Base-by-base conservation (phyloP, 2,113 vertebrate genomes). In the Cebus imitator region DNA sequence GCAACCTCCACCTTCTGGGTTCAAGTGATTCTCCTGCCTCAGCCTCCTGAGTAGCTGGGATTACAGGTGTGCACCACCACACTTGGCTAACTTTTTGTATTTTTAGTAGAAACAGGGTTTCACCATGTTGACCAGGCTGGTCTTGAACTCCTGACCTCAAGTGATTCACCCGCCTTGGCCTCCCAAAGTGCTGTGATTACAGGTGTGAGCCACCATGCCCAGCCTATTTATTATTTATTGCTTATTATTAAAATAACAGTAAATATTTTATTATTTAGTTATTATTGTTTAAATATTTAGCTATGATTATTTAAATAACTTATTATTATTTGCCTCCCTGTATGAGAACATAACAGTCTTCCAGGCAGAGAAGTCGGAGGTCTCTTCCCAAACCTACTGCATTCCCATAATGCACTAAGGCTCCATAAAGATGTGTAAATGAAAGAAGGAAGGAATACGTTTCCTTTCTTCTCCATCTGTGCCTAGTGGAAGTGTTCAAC, bases 271-370 rank as follows among this genome's bases (percentile, higher is more conserved):
- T 35, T 68, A 68, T 35, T 68, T 68, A 68, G 32, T 68, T 68
- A 35, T n/a, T 35, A 68, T 35, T 68, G 66, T 68, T 68, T 32
- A 18, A 68, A 68, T 68, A n/a, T n/a, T 68, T 68, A n/a, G 66
- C 35, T 68, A 68, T n/a, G 13, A 68, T 18, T 68, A 8, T 68
- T 68, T 32, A 35, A 68, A 30, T 12, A 64, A 17, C 16, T 18
- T 35, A 7, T 68, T 68, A 12, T 27, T 20, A 37, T 50, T n/a
- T 30, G 43, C 9, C 37, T 21, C n/a, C 58, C 75, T 27, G 52
- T 7, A 1, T 14, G 1, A 4, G 17, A 7, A 50, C 0, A 55
- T 9, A 13, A 12, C 43, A 4, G 32, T 25, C 72, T 30, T 2
- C 4, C 7, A 40, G 3, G 48, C 79, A 37, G 48, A 75, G 84